A percentile compares a stretch with the other conserved stretches of the same genome.
Evolutionary conservation across 1,140 invertebrate genomes (phyloP).

Genomic region (Andrena cerasifolii): DNA sequence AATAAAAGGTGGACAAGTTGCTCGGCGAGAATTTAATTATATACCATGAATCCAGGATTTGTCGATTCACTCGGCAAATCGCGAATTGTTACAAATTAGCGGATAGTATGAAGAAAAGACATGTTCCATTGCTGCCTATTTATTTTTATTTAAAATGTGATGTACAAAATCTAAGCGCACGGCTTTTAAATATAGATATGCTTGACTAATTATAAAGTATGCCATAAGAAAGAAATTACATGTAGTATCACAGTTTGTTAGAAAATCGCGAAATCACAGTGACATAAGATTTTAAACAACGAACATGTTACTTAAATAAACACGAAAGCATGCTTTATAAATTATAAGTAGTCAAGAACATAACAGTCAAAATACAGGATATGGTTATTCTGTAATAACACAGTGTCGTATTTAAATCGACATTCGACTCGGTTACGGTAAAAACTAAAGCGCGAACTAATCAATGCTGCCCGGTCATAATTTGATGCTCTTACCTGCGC

Average conservation of each 20-base stretch:
- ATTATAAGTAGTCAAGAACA: slow-evolving; percentile 59
- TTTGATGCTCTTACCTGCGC: slow-evolving; percentile 38
- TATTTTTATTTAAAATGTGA: slow-evolving; percentile 68
- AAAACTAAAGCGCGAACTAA: slow-evolving; percentile 19
- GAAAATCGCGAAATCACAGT: slow-evolving; percentile 68
- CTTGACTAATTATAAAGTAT: slow-evolving; percentile 64
- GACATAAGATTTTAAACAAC: slow-evolving; percentile 59
- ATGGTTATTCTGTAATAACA: slow-evolving; percentile 30
- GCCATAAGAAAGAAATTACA: slow-evolving; percentile 66
- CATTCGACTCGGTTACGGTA: background rate
- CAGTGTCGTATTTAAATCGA: background rate
- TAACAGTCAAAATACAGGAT: slow-evolving; percentile 67
- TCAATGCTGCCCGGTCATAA: slow-evolving; percentile 18
- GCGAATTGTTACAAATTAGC: background rate
- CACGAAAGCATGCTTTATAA: slow-evolving; percentile 53
- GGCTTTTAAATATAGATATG: slow-evolving; percentile 62
- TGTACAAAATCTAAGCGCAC: slow-evolving; percentile 68
- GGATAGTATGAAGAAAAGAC: slow-evolving; percentile 21
- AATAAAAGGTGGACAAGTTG: no score
- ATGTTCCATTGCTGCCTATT: slow-evolving; percentile 56
- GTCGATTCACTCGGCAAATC: background rate
- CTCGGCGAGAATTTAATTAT: slow-evolving; percentile 23
- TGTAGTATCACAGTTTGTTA: slow-evolving; percentile 69
- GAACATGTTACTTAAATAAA: slow-evolving; percentile 64
- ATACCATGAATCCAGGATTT: background rate